Evolutionary conservation across 1,140 invertebrate species (phyloP), one percentile per base, ranked within the genome.

Genomic region (Macrosteles quadrilineatus): DNA sequence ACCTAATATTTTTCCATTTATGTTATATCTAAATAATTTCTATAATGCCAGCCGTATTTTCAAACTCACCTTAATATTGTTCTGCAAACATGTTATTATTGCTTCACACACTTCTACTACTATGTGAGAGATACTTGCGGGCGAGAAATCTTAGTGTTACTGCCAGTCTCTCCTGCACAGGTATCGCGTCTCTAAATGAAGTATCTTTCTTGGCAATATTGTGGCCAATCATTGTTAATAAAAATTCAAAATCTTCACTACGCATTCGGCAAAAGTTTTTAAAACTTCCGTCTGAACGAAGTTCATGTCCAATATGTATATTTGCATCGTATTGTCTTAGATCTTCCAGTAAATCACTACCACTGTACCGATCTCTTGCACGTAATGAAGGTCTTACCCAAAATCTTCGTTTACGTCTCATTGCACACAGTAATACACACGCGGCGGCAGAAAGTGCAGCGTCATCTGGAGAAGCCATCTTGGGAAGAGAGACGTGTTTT

Each of bases 141-240:
- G 68, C 31, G 77, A 79, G 62, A 69, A 72, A 78, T 40, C 77
- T 30, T 47, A 78, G 65, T 43, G 77, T 78, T 27, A 77, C 63
- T 62, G 74, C 74, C 29, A 78, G 69, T 66, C 75, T 65, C 40
- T 74, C 73, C 67, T 71, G 27, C 1, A 68, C 30, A 19, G 75
- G 53, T 59, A 79, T 77, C n/a, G 76, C 73, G 71, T 75, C 67
- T 67, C 77, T 67, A 57, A 72, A 74, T 47, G 69, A 45, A n/a
- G 75, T 78, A 67, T 78, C 72, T 71, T 76, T 31, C 72, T 77
- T 79, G 17, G 69, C 72, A 70, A 77, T 77, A 47, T 66, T 65
- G 30, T 71, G 71, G 43, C 32, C 66, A 27, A 77, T 32, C 63
- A 65, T 65, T 31, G 29, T 43, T 21, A 65, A 65, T 6, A 53